phyloP scores from a whole-genome alignment of 2,113 vertebrate species.

The Zapus hudsonius region DNA sequence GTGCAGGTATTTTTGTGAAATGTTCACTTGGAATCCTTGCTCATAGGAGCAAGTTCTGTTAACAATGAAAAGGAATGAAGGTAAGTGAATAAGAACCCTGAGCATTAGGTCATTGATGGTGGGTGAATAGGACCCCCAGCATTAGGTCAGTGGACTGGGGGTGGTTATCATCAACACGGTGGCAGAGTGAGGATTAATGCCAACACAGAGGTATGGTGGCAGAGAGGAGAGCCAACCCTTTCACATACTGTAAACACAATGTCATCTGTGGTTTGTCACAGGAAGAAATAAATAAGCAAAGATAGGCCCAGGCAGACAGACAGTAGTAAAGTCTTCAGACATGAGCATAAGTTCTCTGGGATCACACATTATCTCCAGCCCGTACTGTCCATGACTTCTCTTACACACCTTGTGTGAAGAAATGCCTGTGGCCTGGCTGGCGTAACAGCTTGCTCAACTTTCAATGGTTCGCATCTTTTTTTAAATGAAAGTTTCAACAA shows the following conservation, averaged over 20 bases:
- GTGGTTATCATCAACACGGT: fast-evolving
- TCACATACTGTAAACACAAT: neutral
- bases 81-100: neutral
- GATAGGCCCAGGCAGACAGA: neutral
- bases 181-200: fast-evolving
- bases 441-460: slow-evolving; percentile 63
- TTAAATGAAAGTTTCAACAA: slow-evolving; percentile 63
- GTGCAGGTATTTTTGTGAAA: neutral
- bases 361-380: neutral
- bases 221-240: neutral
- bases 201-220: fast-evolving
- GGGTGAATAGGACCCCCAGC: neutral
- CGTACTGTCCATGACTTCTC: neutral
- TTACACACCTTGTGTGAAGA: fast-evolving
- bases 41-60: neutral
- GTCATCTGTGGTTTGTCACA: neutral
- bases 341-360: neutral
- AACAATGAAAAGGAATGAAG: neutral
- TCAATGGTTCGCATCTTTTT: neutral
- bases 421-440: neutral
- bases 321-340: neutral
- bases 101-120: fast-evolving
- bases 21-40: neutral
- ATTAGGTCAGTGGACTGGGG: neutral
- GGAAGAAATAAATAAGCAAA: neutral